Conservation (phyloP, 2,113 vertebrate species). For the Ramphastos sulfuratus region DNA sequence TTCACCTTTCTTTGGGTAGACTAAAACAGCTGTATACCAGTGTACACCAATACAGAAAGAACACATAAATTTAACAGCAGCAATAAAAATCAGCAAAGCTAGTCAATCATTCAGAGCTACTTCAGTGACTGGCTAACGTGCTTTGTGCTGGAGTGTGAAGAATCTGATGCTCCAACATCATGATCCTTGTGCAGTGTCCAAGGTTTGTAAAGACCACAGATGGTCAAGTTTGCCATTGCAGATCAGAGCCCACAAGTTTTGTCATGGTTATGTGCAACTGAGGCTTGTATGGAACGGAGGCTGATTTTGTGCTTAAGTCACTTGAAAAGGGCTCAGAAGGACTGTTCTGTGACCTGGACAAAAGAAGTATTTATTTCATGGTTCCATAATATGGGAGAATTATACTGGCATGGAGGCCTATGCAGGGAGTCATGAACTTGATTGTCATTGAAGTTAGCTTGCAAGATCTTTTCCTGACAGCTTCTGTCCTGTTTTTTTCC, state of each 20-base stretch:
- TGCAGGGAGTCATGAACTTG: background rate
- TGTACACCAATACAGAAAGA: background rate
- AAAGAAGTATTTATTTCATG: background rate
- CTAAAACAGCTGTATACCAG: background rate
- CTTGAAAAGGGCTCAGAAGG: background rate
- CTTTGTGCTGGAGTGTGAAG: constrained; percentile 22
- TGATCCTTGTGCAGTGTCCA: background rate
- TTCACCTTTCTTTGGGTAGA: background rate
- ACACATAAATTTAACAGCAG: background rate
- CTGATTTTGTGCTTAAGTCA: background rate
- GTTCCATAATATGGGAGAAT: background rate
- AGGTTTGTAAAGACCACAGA: background rate
- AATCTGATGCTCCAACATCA: background rate
- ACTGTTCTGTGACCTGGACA: background rate
- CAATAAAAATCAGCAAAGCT: background rate
- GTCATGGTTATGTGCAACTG: background rate
- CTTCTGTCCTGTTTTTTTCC: background rate
- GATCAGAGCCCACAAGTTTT: background rate
- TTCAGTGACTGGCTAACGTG: background rate
- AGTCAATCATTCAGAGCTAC: background rate
- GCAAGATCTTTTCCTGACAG: background rate
- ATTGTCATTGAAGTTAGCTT: background rate
- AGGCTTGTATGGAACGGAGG: background rate
- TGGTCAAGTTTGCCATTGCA: constrained; percentile 15
- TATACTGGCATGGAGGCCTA: background rate